These are phyloP conservation scores for Pteruthius melanotis DNA, from an alignment of 2,113 vertebrate species.

Conservation along the genomic window DNA sequence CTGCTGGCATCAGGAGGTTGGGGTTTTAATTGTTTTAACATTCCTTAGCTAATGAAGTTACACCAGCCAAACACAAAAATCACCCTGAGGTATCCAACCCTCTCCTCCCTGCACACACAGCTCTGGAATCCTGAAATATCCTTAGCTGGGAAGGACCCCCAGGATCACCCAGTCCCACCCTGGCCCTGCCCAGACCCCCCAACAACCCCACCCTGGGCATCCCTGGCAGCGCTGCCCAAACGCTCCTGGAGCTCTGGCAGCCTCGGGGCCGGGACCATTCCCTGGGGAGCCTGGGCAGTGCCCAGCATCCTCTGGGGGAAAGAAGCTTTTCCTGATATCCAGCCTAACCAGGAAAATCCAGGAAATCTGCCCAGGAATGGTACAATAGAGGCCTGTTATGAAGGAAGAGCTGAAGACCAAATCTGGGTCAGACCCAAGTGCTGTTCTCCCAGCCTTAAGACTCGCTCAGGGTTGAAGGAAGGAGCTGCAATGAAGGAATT, in stretches of 20 bases:
- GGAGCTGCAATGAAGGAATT: not conserved
- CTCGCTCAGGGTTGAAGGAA: not conserved
- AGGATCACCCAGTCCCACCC: not conserved
- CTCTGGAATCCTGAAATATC: not conserved
- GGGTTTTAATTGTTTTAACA: not conserved
- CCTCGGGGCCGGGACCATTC: not conserved
- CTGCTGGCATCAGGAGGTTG: not conserved
- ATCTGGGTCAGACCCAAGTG: not conserved
- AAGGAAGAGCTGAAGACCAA: not conserved
- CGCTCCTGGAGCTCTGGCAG: not conserved
- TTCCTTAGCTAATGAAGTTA: not conserved
- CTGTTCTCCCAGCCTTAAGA: not conserved
- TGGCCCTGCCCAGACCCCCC: accelerated
- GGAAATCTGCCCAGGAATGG: not conserved
- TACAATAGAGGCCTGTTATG: too few relatives aligned
- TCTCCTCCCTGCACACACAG: not conserved
- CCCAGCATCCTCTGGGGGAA: not conserved
- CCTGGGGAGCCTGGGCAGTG: not conserved
- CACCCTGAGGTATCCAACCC: not conserved
- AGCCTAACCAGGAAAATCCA: not conserved
- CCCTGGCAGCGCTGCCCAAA: not conserved
- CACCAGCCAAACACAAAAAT: not conserved
- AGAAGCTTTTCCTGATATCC: not conserved
- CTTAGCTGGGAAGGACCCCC: not conserved
- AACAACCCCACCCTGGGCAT: not conserved